phyloP scores from a whole-genome alignment of 1,140 invertebrate genomes.

The Eriosoma lanigerum region DNA sequence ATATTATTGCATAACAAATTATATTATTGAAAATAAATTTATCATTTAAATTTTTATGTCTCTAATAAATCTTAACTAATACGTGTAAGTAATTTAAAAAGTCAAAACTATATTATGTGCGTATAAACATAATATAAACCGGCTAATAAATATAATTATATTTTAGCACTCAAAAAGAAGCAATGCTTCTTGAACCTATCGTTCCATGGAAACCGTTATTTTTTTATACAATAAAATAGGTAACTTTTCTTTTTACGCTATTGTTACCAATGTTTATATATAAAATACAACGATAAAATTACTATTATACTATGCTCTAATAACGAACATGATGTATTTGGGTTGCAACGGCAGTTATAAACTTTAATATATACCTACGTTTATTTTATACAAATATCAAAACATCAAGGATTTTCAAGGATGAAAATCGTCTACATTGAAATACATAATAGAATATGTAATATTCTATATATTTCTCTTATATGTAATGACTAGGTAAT shows the following conservation, averaged over 20 bases:
- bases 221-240: slow-evolving; percentile 4
- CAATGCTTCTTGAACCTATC: neutral
- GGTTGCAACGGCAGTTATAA: neutral
- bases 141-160: neutral
- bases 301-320: neutral
- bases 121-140: too few relatives aligned
- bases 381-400: neutral
- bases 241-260: neutral
- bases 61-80: too few relatives aligned
- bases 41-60: too few relatives aligned
- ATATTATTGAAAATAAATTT: too few relatives aligned
- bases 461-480: too few relatives aligned
- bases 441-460: neutral
- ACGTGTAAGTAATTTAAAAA: too few relatives aligned
- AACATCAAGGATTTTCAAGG: neutral
- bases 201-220: slow-evolving; percentile 24
- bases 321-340: neutral
- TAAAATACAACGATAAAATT: neutral
- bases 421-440: neutral
- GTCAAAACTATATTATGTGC: too few relatives aligned
- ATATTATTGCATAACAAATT: too few relatives aligned
- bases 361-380: too few relatives aligned
- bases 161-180: neutral
- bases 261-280: neutral
- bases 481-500: too few relatives aligned